Evolutionary conservation across 2,113 vertebrate species (phyloP).

Genomic region (Scartelaos histophorus): DNA sequence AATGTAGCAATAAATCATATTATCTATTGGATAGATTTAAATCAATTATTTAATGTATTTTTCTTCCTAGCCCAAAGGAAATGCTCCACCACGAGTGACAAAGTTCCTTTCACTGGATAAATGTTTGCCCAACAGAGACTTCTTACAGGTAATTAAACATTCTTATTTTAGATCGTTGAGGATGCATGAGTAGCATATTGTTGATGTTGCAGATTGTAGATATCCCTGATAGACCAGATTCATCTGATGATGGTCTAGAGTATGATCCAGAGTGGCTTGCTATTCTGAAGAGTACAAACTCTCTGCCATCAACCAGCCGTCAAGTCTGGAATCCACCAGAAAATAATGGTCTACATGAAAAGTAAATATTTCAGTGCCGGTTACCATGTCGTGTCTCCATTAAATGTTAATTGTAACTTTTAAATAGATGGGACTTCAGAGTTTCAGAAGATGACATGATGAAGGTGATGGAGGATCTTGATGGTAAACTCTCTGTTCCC

Average conservation of each 20-base stretch:
- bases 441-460: conserved; percentile 85
- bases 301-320: conserved; percentile 80
- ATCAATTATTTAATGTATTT: neutral
- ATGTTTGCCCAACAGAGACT: conserved; percentile 92
- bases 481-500: conserved; percentile 84
- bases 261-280: conserved; percentile 96
- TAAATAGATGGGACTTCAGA: conserved; percentile 90
- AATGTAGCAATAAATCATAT: neutral
- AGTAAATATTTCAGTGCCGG: conserved; percentile 66
- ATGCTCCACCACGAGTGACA: conserved; percentile 83
- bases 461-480: conserved; percentile 82
- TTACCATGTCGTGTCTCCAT: neutral
- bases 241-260: conserved; percentile 82
- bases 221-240: conserved; percentile 83
- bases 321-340: conserved; percentile 88
- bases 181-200: neutral
- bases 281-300: conserved; percentile 87
- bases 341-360: conserved; percentile 87
- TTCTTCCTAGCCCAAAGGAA: conserved; percentile 69
- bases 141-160: conserved; percentile 86
- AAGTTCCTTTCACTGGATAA: conserved; percentile 98
- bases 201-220: conserved; percentile 79
- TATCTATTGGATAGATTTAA: neutral
- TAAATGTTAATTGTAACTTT: neutral
- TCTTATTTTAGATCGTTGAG: neutral